Evolutionary conservation across 2,113 vertebrate genomes (phyloP).

Genomic region (Amphiprion ocellaris): DNA sequence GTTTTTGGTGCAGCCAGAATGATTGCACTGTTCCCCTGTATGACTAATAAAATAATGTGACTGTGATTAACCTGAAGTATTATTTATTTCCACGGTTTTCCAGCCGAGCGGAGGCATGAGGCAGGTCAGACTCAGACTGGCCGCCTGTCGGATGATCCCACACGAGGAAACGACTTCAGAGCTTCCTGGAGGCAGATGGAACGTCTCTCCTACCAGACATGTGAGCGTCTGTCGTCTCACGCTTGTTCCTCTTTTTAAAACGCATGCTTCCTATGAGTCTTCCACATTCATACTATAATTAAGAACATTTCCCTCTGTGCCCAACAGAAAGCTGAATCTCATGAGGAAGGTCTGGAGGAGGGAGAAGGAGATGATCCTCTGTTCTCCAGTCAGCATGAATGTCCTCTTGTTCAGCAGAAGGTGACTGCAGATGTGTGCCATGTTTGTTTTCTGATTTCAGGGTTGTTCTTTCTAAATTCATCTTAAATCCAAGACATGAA

Average conservation of each 20-base stretch:
- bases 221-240: conserved; percentile 54
- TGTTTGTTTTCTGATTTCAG: too few species aligned
- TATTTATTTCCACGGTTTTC: conserved; percentile 55
- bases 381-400: conserved; percentile 76
- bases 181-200: conserved; percentile 73
- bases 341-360: conserved; percentile 13
- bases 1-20: conserved; percentile 4
- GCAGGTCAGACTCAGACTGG: conserved; percentile 87
- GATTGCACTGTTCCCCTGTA: conserved; percentile 15
- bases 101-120: conserved; percentile 86
- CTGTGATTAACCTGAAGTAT: conserved; percentile 75
- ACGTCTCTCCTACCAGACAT: conserved; percentile 70
- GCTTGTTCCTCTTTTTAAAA: conserved; percentile 54
- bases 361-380: conserved; percentile 26
- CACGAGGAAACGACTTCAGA: conserved; percentile 54
- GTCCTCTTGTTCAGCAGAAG: conserved; percentile 79
- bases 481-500: neutral
- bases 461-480: neutral
- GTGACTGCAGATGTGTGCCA: conserved; percentile 21
- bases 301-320: conserved; percentile 15
- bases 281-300: neutral
- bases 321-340: conserved; percentile 52
- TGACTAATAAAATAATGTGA: conserved; percentile 61
- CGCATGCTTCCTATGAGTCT: neutral
- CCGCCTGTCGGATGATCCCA: conserved; percentile 81